Base-by-base conservation (phyloP, 2,797 vertebrate species). In the Podarcis lilfordi region DNA sequence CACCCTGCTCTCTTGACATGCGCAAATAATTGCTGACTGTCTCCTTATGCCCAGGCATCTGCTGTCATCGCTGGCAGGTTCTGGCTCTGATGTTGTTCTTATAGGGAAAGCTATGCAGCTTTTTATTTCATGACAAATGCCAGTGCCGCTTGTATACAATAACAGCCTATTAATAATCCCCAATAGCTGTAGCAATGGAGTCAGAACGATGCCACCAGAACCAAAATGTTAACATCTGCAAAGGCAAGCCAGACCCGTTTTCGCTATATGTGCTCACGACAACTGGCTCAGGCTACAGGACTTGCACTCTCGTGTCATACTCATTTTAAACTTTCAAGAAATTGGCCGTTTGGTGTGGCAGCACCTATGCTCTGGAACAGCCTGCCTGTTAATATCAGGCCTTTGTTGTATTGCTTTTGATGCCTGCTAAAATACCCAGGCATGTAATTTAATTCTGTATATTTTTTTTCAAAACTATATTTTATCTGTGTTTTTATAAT, bases 51-150 rank as follows among this genome's bases (percentile, higher is more conserved):
- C n/a, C n/a, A 15, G 21, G 76, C 88, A 50, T 77, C 72, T 23
- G 3, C 50, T 25, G 5, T 80, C 43, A 2, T 93, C 72, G 64
- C 74, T 9, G 89, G 15, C 59, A 72, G 23, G 15, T 84, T 82
- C 78, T 71, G 64, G 79, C 76, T 87, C 84, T 86, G 23, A 19
- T 69, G 72, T 43, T 77, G 72, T 68, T 78, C 64, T 90, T 88
- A 85, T 76, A 88, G 78, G 61, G 59, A 86, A 45, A 86, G 72
- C 72, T 89, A 80, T 72, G 13, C 27, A 84, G 80, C 75, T 88
- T 85, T 81, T 75, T 69, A 69, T 94, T 93, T 74, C 84, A 1
- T 81, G 80, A 88, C 23, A 84, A 84, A 79, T 74, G 61, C 50
- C 82, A 90, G 50, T 7, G 45, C 77, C 86, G 61, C 66, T 3